phyloP scores from a whole-genome alignment of 2,888 invertebrate genomes.

The Acanthosepion lycidas region DNA sequence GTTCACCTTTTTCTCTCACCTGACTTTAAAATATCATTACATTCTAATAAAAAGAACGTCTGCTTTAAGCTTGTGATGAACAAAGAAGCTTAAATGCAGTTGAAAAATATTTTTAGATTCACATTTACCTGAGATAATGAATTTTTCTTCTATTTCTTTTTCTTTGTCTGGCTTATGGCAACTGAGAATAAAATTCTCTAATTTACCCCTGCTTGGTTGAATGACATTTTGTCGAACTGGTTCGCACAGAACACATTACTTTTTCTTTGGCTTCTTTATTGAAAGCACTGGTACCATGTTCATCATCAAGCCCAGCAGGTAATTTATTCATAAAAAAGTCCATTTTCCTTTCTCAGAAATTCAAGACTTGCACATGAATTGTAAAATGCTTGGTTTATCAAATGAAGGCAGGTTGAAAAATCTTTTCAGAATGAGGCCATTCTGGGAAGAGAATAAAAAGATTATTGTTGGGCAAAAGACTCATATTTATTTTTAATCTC shows the following conservation, averaged over 20 bases:
- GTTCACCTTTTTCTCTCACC: too few species aligned
- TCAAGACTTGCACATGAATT: neutral
- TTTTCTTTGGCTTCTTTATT: neutral
- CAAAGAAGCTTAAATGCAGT: neutral
- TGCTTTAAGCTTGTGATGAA: neutral
- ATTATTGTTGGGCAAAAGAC: too few species aligned
- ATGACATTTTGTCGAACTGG: neutral
- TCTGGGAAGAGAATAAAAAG: too few species aligned
- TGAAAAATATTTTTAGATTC: neutral
- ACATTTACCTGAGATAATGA: conserved; percentile 33
- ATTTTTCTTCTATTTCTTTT: neutral
- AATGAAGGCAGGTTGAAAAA: too few species aligned
- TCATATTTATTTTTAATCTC: too few species aligned
- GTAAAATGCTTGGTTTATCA: too few species aligned
- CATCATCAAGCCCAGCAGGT: neutral
- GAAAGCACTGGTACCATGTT: neutral
- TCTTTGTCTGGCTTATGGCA: neutral
- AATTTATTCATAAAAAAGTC: neutral
- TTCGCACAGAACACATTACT: neutral
- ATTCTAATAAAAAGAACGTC: neutral
- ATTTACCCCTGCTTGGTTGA: neutral
- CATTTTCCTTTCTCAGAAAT: neutral
- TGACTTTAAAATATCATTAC: neutral
- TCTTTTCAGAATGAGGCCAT: too few species aligned
- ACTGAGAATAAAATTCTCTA: neutral